These are phyloP conservation scores for Mystacornis crossleyi DNA, from an alignment of 2,113 vertebrate species.

Conservation along the genomic window DNA sequence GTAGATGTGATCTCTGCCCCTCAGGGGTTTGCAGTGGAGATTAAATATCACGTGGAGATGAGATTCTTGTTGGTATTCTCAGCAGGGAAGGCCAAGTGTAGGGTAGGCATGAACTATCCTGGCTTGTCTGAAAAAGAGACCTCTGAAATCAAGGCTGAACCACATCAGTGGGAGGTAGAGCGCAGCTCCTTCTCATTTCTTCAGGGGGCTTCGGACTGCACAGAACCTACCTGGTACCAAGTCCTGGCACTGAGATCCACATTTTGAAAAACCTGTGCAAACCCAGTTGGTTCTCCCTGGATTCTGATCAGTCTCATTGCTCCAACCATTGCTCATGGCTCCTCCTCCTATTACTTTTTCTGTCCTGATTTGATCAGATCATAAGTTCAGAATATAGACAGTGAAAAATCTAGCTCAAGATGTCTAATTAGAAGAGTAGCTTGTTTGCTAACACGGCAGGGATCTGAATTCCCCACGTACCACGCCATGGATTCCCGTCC, in stretches of 20 bases:
- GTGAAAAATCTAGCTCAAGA: not conserved
- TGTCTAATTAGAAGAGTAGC: not conserved
- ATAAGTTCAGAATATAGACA: not conserved
- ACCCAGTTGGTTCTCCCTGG: not conserved
- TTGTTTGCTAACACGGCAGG: not conserved
- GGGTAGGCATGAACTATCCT: not conserved
- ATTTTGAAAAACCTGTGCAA: not conserved
- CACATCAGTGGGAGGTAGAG: not conserved
- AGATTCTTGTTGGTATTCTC: not conserved
- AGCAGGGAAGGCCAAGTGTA: conserved; percentile 8
- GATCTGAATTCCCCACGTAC: not conserved
- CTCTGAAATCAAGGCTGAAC: not conserved
- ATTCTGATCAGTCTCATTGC: not conserved
- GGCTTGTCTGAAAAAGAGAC: not conserved
- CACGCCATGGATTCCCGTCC: not conserved
- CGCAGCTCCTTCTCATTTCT: not conserved
- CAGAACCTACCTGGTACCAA: too few species aligned
- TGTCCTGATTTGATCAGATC: not conserved
- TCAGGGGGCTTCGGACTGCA: not conserved
- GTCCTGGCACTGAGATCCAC: not conserved
- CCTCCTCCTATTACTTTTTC: not conserved
- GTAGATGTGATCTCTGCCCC: conserved; percentile 50
- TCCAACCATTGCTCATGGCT: not conserved
- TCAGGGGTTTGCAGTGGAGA: not conserved
- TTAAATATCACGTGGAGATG: conserved; percentile 49